Conservation (phyloP, 1,140 invertebrate genomes). For the Steinernema khuongi region DNA sequence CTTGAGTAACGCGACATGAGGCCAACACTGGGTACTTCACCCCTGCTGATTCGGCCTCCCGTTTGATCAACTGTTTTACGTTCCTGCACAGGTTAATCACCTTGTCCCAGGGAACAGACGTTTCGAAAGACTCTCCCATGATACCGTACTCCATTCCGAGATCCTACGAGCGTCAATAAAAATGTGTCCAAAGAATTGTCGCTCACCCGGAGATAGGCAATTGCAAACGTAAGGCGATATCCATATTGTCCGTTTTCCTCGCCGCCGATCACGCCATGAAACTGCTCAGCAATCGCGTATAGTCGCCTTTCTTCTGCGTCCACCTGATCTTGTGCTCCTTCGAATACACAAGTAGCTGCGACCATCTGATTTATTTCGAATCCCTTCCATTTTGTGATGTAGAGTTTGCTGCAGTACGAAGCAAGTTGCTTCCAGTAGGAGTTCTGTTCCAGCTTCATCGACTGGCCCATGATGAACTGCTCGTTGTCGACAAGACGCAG, state of each 20-base stretch:
- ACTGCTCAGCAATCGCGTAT: constrained; percentile 70
- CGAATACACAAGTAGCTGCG: constrained; percentile 86
- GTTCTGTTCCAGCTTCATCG: constrained; percentile 72
- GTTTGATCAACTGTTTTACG: constrained; percentile 74
- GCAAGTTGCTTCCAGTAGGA: constrained; percentile 69
- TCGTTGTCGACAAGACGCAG: constrained; percentile 93
- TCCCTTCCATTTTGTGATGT: constrained; percentile 82
- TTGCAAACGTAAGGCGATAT: constrained; percentile 94
- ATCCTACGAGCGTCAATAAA: constrained; percentile 67
- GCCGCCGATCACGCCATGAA: constrained; percentile 68
- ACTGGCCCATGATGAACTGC: constrained; percentile 75
- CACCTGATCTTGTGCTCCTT: constrained; percentile 71
- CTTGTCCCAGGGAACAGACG: constrained; percentile 88
- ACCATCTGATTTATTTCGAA: constrained; percentile 76
- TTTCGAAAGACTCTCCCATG: constrained; percentile 94
- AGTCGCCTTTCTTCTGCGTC: constrained; percentile 73
- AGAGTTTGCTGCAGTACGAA: constrained; percentile 78
- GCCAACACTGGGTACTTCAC: constrained; percentile 61
- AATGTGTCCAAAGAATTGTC: background rate
- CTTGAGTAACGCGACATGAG: constrained; percentile 78
- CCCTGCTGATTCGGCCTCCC: constrained; percentile 68
- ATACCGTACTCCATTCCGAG: constrained; percentile 79
- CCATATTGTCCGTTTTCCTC: constrained; percentile 87
- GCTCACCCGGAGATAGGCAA: constrained; percentile 82
- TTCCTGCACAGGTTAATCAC: constrained; percentile 63